These are phyloP conservation scores for Argyrosomus regius DNA, from an alignment of 2,797 vertebrate genomes.

Conservation along the genomic window DNA sequence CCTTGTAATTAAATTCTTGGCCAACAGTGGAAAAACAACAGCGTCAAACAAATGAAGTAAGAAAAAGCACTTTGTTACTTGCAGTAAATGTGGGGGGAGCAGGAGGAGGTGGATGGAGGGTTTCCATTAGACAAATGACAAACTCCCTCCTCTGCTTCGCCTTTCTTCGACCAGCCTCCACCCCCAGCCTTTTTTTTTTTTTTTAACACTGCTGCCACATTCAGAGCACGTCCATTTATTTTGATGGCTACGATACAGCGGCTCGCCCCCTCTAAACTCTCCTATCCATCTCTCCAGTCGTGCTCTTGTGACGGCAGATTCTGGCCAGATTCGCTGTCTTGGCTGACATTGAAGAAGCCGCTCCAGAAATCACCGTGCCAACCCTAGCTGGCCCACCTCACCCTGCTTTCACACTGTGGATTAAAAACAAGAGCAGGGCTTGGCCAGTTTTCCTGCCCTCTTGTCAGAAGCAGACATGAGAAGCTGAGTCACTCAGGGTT, in stretches of 20 bases:
- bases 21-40: slow-evolving; percentile 11
- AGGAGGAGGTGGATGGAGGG: slow-evolving; percentile 6
- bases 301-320: slow-evolving; percentile 41
- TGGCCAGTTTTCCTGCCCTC: slow-evolving; percentile 3
- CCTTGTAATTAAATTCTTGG: not conserved
- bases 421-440: slow-evolving; percentile 29
- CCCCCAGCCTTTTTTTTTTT: slow-evolving; percentile 9
- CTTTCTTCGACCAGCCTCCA: slow-evolving; percentile 50
- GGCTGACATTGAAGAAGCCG: slow-evolving; percentile 80
- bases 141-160: slow-evolving; percentile 38
- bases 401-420: not conserved
- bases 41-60: not conserved
- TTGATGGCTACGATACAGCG: slow-evolving; percentile 58
- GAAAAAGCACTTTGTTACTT: slow-evolving; percentile 41
- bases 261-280: slow-evolving; percentile 13
- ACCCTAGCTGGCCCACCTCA: slow-evolving; percentile 2
- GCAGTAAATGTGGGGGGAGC: slow-evolving; percentile 43
- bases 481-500: slow-evolving; percentile 65
- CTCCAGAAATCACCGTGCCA: slow-evolving; percentile 50
- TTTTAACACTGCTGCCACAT: slow-evolving; percentile 47
- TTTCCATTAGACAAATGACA: slow-evolving; percentile 84
- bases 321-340: slow-evolving; percentile 72
- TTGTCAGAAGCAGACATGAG: slow-evolving; percentile 36
- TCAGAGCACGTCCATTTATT: slow-evolving; percentile 75
- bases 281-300: slow-evolving; percentile 54